These are phyloP conservation scores for Eutrigla gurnardus DNA, from an alignment of 2,797 vertebrate genomes.

Conservation along the genomic window DNA sequence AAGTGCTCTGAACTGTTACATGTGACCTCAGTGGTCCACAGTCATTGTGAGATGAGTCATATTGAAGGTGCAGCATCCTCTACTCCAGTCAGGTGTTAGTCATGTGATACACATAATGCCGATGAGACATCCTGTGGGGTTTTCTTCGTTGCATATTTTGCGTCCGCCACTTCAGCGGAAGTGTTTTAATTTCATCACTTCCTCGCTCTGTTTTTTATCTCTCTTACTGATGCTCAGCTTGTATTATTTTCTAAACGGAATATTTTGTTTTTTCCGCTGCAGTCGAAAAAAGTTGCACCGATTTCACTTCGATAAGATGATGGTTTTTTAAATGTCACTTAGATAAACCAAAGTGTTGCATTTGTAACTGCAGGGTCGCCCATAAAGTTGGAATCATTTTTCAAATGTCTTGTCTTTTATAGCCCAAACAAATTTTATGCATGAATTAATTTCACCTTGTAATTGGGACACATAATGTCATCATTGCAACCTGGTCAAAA, in stretches of 20 bases:
- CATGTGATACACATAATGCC: conserved; percentile 1
- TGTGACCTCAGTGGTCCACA: conserved; percentile 21
- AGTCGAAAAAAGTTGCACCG: too few species aligned
- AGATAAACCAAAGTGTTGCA: neutral
- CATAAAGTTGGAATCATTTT: too few species aligned
- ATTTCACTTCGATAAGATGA: neutral
- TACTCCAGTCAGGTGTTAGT: neutral
- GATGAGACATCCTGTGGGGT: neutral
- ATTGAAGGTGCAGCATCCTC: conserved; percentile 11
- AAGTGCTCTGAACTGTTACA: conserved; percentile 58
- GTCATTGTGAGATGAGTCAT: conserved; percentile 29
- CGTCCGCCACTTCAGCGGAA: conserved; percentile 26
- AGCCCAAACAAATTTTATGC: too few species aligned
- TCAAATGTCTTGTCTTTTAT: too few species aligned
- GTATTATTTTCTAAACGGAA: neutral
- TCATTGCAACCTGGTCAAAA: too few species aligned
- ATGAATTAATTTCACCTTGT: too few species aligned
- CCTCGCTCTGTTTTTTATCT: conserved; percentile 27
- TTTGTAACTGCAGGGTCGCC: neutral
- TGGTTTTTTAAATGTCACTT: neutral
- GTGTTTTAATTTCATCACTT: conserved; percentile 38
- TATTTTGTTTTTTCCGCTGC: neutral
- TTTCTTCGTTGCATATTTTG: conserved; percentile 14
- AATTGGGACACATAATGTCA: too few species aligned
- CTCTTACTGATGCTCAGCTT: conserved; percentile 15